Base-by-base conservation (phyloP, 2,113 vertebrate species). In the Neodontobutis hainanensis region DNA sequence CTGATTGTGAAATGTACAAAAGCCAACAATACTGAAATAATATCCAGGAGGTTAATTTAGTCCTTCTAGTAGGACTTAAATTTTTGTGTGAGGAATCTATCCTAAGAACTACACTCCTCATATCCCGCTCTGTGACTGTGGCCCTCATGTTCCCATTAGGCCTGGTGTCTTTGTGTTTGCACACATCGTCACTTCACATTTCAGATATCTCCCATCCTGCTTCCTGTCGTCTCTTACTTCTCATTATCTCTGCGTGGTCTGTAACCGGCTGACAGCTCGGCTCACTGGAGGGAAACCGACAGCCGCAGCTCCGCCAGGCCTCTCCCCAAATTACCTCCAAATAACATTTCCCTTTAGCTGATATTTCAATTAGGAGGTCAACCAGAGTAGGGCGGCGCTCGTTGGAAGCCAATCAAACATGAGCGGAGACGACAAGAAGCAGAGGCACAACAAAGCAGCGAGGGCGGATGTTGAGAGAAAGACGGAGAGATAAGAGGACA, bases 361-460 rank as follows among this genome's bases (percentile, higher is more conserved):
- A 88, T 86, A 84, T 90, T 88, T 88, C 67, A 86, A 89, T 89
- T 86, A 89, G 71, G 77, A 75, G 84, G 86, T 85, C 77, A 82
- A 68, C 59, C 2, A 75, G 59, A 66, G 73, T 0, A 6, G 59
- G 49, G 36, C 44, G 65, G 47, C 0, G 6, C 56, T 73, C 2
- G 48, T 27, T 44, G 71, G 55, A 78, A 8, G 59, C 71, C 55
- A 68, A 64, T 65, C 27, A 70, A 49, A 61, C 47, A 11, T 3
- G 9, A 61, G 49, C 16, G 55, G 64, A 71, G 75, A 63, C 70
- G 72, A 83, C 73, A 70, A 44, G 63, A 2, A 79, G 70, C 50
- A n/a, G 57, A 67, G 1, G 42, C 10, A 64, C 16, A 67, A 50
- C 45, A 43, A 53, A 52, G 12, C 46, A 59, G n/a, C 44, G 53